Percentiles rank a stretch among this genome's conserved stretches.
Conservation (phyloP, 2,888 invertebrate species). For the Sarcophaga variegata region DNA sequence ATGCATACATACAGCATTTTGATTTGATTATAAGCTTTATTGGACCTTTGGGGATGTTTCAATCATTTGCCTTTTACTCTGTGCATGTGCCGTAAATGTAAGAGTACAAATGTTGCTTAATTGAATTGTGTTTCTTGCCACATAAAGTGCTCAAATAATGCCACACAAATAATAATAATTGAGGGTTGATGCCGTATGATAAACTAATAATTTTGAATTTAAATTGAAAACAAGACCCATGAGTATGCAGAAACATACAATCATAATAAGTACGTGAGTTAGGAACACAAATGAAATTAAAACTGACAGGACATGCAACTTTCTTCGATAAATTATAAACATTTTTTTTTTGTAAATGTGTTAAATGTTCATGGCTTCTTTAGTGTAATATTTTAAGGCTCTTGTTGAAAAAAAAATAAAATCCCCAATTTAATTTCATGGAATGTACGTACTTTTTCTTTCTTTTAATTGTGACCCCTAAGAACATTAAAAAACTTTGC, state of each 20-base stretch:
- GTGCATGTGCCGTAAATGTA: not conserved
- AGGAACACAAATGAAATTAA: too few species aligned
- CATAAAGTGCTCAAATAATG: not conserved
- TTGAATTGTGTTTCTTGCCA: conserved; percentile 24
- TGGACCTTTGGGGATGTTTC: conserved; percentile 28
- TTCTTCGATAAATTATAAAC: too few species aligned
- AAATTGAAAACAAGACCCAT: conserved; percentile 17
- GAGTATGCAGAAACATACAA: not conserved
- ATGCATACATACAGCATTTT: not conserved
- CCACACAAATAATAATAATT: not conserved
- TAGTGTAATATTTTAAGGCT: too few species aligned
- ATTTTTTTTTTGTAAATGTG: too few species aligned
- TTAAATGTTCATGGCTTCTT: too few species aligned
- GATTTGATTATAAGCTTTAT: conserved; percentile 44
- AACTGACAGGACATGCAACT: too few species aligned
- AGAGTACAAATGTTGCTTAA: conserved; percentile 18
- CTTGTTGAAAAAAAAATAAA: too few species aligned
- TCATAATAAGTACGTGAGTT: not conserved
- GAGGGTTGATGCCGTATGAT: too few species aligned
- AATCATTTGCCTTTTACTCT: conserved; percentile 32
- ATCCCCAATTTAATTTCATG: not conserved
- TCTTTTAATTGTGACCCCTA: not conserved
- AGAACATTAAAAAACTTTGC: not conserved
- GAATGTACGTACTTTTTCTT: not conserved
- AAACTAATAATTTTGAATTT: not conserved